phyloP scores from a whole-genome alignment of 30 jellyfish, hydroid and myxozoan genomes.

The Mastigias papua region DNA sequence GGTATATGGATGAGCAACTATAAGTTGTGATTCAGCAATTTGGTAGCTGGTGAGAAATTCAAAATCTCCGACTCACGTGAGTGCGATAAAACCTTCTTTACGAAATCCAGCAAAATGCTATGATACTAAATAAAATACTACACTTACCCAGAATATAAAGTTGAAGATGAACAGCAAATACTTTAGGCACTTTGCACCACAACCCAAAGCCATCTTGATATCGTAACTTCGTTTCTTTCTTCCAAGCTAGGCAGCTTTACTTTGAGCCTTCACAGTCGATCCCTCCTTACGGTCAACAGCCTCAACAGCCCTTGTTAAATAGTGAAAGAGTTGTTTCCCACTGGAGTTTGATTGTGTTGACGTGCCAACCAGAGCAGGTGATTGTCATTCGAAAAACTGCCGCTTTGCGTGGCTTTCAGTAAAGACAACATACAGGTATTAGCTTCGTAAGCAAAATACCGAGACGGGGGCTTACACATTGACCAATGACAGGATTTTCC shows the following conservation, averaged over 20 bases:
- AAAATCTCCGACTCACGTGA: no score
- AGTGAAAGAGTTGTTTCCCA: not conserved
- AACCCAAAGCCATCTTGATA: conserved; percentile 29
- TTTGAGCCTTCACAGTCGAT: no score
- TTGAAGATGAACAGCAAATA: conserved; percentile 87
- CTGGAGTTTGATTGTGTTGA: conserved; percentile 2
- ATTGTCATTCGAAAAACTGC: not conserved
- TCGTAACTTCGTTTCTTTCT: not conserved
- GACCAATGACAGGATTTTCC: not conserved
- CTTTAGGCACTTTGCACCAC: conserved; percentile 87
- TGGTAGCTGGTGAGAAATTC: no score
- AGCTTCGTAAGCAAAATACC: conserved; percentile 1
- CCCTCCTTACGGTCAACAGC: no score
- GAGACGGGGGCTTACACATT: not conserved
- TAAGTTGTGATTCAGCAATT: no score
- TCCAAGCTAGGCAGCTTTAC: no score
- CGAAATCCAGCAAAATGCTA: not conserved
- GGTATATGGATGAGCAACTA: no score
- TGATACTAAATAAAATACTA: not conserved
- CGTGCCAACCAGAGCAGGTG: conserved; percentile 7
- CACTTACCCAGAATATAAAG: conserved; percentile 86
- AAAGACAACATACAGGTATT: not conserved
- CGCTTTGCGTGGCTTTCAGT: conserved; percentile 1
- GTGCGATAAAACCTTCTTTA: no score
- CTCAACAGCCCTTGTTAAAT: not conserved